Conservation (phyloP, 2,113 vertebrate species). For the Podarcis cretensis region DNA sequence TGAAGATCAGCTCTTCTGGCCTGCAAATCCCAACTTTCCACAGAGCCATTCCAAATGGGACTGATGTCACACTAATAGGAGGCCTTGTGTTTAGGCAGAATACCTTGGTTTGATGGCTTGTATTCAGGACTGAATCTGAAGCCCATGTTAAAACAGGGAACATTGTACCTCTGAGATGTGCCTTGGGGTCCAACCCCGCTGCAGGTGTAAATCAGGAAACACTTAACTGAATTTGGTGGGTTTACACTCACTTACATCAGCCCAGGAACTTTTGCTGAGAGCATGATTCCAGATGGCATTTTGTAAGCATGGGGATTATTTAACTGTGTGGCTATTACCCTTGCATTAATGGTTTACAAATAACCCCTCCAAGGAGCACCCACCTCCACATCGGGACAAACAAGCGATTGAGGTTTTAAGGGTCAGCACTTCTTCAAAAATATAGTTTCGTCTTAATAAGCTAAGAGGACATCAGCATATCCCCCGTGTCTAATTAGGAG, state of each 20-base stretch:
- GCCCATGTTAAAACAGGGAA: not conserved
- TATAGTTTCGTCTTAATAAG: constrained; percentile 51
- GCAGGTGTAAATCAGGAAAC: constrained; percentile 9
- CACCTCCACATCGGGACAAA: constrained; percentile 59
- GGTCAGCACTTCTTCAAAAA: constrained; percentile 63
- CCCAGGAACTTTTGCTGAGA: not conserved
- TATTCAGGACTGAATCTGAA: fast-evolving
- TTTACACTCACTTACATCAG: constrained; percentile 29
- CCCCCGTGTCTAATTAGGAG: constrained; percentile 68
- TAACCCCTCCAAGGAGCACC: constrained; percentile 55
- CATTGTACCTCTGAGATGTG: not conserved
- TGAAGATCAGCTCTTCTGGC: not conserved
- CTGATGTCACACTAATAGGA: fast-evolving
- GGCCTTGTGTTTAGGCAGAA: fast-evolving
- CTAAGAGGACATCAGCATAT: constrained; percentile 52
- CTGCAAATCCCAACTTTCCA: not conserved
- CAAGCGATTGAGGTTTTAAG: constrained; percentile 55
- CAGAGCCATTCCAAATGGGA: fast-evolving
- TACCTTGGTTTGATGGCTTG: fast-evolving
- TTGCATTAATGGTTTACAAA: constrained; percentile 61
- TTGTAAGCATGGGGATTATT: constrained; percentile 62
- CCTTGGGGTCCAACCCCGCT: not conserved
- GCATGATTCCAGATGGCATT: constrained; percentile 51
- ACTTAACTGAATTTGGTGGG: not conserved
- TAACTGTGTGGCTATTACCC: constrained; percentile 50